Evolutionary conservation across 2,113 vertebrate species (phyloP), one percentile per base, ranked within the genome.

Genomic region (Pimephales promelas): DNA sequence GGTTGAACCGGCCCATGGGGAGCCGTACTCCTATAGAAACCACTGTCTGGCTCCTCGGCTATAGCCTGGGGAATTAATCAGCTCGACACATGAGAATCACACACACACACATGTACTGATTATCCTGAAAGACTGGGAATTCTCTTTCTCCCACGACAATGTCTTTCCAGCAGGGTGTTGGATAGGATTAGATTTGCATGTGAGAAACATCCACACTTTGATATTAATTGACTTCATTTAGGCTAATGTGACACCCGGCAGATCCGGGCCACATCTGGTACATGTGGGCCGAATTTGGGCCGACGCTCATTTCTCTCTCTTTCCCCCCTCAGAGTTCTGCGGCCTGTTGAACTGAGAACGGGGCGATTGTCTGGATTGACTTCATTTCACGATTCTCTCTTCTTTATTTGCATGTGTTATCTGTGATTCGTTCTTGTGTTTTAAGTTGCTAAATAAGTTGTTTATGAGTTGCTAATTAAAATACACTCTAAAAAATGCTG

Each of bases 241-340:
- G 28, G 28, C 28, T 28, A 40, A 40, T 10, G 40, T 40, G 40
- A 40, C 40, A 9, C 9, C 8, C 40, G 9, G 40, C 40, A 40
- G 8, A 40, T 40, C 40, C 40, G 8, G 40, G 8, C 40, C 40
- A 40, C 40, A 40, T 40, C 40, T 40, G 40, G 40, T 0, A 40
- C 40, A 10, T 40, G 40, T 40, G 40, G 6, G n/a, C n/a, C n/a
- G n/a, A n/a, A n/a, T n/a, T n/a, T n/a, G n/a, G n/a, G n/a, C n/a
- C n/a, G n/a, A n/a, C n/a, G n/a, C n/a, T n/a, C n/a, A n/a, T n/a
- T n/a, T n/a, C 13, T 52, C 61, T 61, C 28, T 85, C 61, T 76
- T 49, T 70, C 18, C 36, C 5, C 45, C 6, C 79, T 36, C 92
- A 95, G 95, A 96, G 81, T 97, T 96, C 92, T 93, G 92, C 68